Conservation (phyloP, 2,113 vertebrate genomes). For the Lepisosteus oculatus region DNA sequence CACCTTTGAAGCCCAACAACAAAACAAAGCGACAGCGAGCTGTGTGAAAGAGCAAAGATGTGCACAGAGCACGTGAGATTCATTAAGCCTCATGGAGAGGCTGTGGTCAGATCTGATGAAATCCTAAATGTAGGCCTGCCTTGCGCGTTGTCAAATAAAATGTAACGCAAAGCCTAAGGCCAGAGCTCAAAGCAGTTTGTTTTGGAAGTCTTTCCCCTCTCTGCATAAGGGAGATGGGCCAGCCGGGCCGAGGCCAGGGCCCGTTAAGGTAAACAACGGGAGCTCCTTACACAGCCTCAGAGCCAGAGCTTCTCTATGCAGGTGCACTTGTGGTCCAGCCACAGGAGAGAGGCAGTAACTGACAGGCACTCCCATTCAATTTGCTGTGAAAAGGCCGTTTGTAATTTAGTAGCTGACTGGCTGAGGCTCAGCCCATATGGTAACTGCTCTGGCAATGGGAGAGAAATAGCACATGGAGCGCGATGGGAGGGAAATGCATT, state of each 20-base stretch:
- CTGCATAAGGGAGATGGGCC: conserved; percentile 23
- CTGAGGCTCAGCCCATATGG: conserved; percentile 58
- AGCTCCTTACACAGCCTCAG: conserved; percentile 45
- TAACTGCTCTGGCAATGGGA: conserved; percentile 44
- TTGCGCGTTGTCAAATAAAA: not conserved
- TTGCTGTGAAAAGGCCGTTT: conserved; percentile 51
- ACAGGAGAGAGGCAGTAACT: conserved; percentile 53
- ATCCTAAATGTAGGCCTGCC: not conserved
- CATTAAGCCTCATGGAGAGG: not conserved
- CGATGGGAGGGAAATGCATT: conserved; percentile 33
- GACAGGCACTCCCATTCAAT: conserved; percentile 58
- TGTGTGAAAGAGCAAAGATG: not conserved
- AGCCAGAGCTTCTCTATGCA: conserved; percentile 47
- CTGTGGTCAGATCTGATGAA: not conserved
- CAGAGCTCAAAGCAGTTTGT: not conserved
- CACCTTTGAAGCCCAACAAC: not conserved
- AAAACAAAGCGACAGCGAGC: conserved; percentile 4
- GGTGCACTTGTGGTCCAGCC: conserved; percentile 62
- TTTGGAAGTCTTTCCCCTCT: not conserved
- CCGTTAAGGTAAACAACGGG: conserved; percentile 40
- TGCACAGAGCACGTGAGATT: not conserved
- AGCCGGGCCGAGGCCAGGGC: conserved; percentile 35
- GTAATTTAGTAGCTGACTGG: conserved; percentile 57
- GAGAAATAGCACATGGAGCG: conserved; percentile 27
- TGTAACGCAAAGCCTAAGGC: not conserved